A percentile compares a stretch with the other conserved stretches of the same genome.
Evolutionary conservation across 2,888 invertebrate genomes (phyloP).

Genomic region (Cyaniris semiargus): DNA sequence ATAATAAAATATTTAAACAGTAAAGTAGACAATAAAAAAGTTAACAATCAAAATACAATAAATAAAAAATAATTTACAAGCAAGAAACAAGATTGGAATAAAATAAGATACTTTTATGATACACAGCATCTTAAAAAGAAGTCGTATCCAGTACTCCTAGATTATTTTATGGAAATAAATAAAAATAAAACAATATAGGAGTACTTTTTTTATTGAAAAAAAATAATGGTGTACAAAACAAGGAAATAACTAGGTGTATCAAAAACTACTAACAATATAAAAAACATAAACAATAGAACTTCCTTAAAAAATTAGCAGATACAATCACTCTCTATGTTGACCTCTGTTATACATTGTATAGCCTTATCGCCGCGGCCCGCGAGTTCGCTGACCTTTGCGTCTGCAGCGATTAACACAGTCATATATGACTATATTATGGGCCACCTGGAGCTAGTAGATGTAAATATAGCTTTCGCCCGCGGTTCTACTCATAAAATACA

Average conservation of each 20-base stretch:
- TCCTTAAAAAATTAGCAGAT: conserved; percentile 13
- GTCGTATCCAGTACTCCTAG: too few relatives aligned
- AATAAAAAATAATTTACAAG: too few relatives aligned
- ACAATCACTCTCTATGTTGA: not conserved
- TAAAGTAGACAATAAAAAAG: not conserved
- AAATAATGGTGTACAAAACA: not conserved
- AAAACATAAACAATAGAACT: conserved; percentile 8
- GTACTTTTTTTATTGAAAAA: too few relatives aligned
- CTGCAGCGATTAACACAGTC: not conserved
- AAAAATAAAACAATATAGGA: too few relatives aligned
- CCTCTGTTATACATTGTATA: conserved; percentile 5
- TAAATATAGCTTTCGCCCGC: not conserved
- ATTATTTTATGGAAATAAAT: too few relatives aligned
- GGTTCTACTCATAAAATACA: not conserved
- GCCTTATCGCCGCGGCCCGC: not conserved
- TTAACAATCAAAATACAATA: not conserved
- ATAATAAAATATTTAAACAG: not conserved
- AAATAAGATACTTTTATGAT: too few relatives aligned
- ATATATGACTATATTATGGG: not conserved
- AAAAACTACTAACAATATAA: not conserved
- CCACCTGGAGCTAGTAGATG: not conserved
- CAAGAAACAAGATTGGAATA: too few relatives aligned
- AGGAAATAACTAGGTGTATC: not conserved
- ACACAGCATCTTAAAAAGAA: too few relatives aligned
- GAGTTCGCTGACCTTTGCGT: not conserved